Evolutionary conservation across 2,888 invertebrate genomes (phyloP).

Genomic region (Leptinotarsa tumamoca): DNA sequence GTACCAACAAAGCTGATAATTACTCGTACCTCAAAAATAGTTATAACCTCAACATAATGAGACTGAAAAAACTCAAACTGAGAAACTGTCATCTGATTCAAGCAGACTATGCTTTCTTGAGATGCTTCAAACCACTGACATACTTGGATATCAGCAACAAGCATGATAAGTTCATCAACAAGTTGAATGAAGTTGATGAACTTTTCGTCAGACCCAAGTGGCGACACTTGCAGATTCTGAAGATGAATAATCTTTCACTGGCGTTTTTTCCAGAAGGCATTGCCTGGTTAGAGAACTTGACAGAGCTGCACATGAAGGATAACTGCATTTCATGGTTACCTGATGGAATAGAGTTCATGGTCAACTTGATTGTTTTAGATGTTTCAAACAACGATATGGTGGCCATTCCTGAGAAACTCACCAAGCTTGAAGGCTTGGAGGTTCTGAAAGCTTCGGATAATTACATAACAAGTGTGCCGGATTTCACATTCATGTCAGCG

Average conservation of each 20-base stretch:
- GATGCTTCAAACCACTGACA: conserved; percentile 45
- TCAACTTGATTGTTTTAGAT: conserved; percentile 52
- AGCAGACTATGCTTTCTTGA: conserved; percentile 49
- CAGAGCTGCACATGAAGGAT: conserved; percentile 48
- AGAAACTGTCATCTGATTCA: conserved; percentile 47
- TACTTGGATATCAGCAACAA: conserved; percentile 54
- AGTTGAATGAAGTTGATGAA: conserved; percentile 46
- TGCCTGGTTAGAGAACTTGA: conserved; percentile 48
- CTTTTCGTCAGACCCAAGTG: conserved; percentile 51
- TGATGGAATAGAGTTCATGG: conserved; percentile 49
- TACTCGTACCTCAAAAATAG: conserved; percentile 48
- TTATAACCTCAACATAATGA: conserved; percentile 40
- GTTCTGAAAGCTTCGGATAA: conserved; percentile 46
- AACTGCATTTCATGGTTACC: conserved; percentile 53
- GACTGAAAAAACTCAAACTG: conserved; percentile 47
- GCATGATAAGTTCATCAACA: conserved; percentile 38
- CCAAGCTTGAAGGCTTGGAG: conserved; percentile 40
- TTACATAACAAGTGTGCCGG: conserved; percentile 44
- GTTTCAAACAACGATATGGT: conserved; percentile 49
- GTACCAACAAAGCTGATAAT: conserved; percentile 48
- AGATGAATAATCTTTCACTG: conserved; percentile 45
- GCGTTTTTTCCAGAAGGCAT: conserved; percentile 52
- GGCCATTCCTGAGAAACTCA: conserved; percentile 45
- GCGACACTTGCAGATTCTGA: conserved; percentile 47
- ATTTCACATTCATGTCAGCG: conserved; percentile 41